Conservation (phyloP, 2,888 invertebrate genomes). For the Rhabditoides inermis region DNA sequence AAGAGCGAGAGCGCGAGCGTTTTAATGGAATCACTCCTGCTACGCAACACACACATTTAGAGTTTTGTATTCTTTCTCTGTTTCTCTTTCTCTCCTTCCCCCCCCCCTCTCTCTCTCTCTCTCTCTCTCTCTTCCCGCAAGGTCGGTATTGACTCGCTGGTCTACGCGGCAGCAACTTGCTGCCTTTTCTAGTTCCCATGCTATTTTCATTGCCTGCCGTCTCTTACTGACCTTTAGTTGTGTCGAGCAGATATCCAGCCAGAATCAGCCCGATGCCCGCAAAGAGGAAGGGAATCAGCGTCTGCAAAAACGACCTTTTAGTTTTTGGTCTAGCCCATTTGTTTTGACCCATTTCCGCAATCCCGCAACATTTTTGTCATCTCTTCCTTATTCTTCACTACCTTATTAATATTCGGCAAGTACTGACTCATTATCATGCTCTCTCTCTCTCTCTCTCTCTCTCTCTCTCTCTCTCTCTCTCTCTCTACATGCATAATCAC, state of each 20-base stretch:
- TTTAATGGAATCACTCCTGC: background rate
- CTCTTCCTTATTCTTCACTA: too few relatives aligned
- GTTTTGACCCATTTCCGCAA: background rate
- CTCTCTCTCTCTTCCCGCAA: too few relatives aligned
- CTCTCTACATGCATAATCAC: background rate
- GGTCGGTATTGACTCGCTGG: too few relatives aligned
- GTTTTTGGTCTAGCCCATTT: background rate
- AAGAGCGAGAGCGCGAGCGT: conserved; percentile 1
- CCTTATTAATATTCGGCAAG: too few relatives aligned
- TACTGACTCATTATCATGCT: too few relatives aligned
- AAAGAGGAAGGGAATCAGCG: conserved; percentile 75
- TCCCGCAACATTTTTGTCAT: too few relatives aligned
- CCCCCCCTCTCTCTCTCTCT: too few relatives aligned
- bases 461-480: conserved; percentile 1
- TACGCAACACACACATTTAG: too few relatives aligned
- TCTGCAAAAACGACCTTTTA: conserved; percentile 58
- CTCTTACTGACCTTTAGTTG: conserved; percentile 78
- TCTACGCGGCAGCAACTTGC: too few relatives aligned
- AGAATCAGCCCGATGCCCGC: conserved; percentile 80
- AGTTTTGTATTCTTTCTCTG: too few relatives aligned
- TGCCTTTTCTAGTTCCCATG: too few relatives aligned
- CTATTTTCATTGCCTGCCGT: too few relatives aligned
- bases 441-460: background rate
- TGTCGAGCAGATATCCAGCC: conserved; percentile 73
- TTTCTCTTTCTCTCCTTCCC: background rate